Conservation (phyloP, 2,113 vertebrate genomes). For the Edolisoma coerulescens region DNA sequence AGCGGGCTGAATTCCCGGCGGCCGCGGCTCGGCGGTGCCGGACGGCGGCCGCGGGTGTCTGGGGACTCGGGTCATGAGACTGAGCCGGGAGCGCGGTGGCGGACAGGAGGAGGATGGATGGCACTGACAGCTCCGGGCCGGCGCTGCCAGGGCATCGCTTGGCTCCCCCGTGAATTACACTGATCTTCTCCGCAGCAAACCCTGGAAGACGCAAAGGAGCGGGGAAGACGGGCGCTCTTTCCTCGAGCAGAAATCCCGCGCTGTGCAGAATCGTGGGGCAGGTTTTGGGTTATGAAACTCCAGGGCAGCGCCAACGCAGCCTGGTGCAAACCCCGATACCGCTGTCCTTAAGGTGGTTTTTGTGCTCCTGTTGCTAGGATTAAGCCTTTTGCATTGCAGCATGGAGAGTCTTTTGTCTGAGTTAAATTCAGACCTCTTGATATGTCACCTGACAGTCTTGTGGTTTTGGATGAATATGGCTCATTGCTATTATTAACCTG, state of each 20-base stretch:
- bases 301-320: not conserved
- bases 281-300: slow-evolving; percentile 12
- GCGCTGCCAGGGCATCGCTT: slow-evolving; percentile 1
- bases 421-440: slow-evolving; percentile 73
- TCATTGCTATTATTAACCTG: slow-evolving; percentile 91
- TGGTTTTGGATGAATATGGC: slow-evolving; percentile 91
- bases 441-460: slow-evolving; percentile 93
- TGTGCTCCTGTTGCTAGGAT: slow-evolving; percentile 41
- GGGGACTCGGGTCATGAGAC: slow-evolving; percentile 14
- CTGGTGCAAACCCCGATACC: not conserved
- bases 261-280: slow-evolving; percentile 6
- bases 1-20: not conserved
- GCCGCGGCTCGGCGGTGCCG: not conserved
- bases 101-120: slow-evolving; percentile 39
- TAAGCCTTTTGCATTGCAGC: slow-evolving; percentile 65
- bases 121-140: not conserved
- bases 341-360: slow-evolving; percentile 18
- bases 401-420: slow-evolving; percentile 76
- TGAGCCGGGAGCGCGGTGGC: not conserved
- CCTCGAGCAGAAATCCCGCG: not conserved
- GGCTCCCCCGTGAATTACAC: slow-evolving; percentile 10
- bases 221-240: not conserved
- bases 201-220: not conserved
- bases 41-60: not conserved
- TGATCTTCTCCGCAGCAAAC: not conserved